These are phyloP conservation scores for Drosophila gunungcola DNA, from an alignment of 1,140 invertebrate species.

Conservation along the genomic window DNA sequence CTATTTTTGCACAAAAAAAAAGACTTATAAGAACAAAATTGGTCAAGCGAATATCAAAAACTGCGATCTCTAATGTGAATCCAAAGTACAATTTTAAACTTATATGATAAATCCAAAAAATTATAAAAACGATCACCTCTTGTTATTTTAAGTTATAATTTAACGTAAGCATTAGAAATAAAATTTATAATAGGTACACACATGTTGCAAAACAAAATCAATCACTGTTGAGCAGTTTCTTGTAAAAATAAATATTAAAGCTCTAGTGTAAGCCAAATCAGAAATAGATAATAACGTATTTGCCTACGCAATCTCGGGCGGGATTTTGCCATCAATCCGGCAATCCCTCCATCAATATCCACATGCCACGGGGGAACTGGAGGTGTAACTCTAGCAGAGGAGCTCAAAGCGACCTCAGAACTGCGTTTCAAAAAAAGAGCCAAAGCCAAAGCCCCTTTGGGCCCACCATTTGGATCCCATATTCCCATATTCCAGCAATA, in stretches of 20 bases:
- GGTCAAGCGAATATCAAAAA: too few relatives aligned
- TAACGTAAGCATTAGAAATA: too few relatives aligned
- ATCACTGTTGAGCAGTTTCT: too few relatives aligned
- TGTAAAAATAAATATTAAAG: not conserved
- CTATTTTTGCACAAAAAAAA: too few relatives aligned
- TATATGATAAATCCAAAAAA: too few relatives aligned
- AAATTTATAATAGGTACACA: too few relatives aligned
- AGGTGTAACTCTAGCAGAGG: conserved; percentile 6
- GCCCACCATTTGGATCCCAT: not conserved
- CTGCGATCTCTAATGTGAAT: too few relatives aligned
- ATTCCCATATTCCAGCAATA: not conserved
- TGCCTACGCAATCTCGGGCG: not conserved
- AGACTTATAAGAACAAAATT: too few relatives aligned
- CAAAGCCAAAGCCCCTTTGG: too few relatives aligned
- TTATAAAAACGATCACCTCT: too few relatives aligned
- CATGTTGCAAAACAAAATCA: not conserved
- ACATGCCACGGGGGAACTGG: not conserved
- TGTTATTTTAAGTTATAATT: too few relatives aligned
- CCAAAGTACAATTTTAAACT: too few relatives aligned
- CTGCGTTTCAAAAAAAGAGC: not conserved
- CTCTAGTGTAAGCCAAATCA: not conserved
- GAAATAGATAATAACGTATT: not conserved
- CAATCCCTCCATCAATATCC: conserved; percentile 2
- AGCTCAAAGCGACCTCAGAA: conserved; percentile 12
- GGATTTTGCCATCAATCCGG: conserved; percentile 3